phyloP scores from a whole-genome alignment of 2,113 vertebrate species.

The Calidris pygmaea region DNA sequence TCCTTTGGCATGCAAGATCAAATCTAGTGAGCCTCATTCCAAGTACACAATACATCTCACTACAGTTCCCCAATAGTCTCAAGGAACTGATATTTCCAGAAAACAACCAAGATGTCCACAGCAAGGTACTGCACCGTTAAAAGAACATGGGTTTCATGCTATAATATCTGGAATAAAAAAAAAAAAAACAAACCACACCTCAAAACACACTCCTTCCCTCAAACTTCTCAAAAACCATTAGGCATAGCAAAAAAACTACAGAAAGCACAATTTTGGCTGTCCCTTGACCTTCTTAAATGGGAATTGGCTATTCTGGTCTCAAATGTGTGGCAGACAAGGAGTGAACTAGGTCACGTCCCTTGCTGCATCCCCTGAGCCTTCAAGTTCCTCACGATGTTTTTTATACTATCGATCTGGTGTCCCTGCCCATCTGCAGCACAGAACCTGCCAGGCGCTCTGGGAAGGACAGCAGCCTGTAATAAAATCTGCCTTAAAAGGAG shows the following conservation, averaged over 20 bases:
- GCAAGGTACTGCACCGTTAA: background rate
- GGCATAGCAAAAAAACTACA: background rate
- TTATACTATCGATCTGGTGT: constrained; percentile 15
- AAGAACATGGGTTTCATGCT: background rate
- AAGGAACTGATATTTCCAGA: background rate
- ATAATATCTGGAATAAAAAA: background rate
- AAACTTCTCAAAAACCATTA: background rate
- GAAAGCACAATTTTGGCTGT: background rate
- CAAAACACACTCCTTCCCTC: background rate
- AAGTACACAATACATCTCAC: background rate
- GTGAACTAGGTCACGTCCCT: background rate
- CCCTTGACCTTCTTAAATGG: background rate
- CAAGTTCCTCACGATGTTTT: background rate
- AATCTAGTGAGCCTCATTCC: background rate
- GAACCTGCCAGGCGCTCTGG: background rate
- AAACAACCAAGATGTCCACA: background rate
- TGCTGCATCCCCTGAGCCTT: background rate
- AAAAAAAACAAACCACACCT: background rate
- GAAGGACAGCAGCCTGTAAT: constrained; percentile 6
- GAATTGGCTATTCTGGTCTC: background rate
- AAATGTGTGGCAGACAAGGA: background rate
- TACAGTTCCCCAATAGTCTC: background rate
- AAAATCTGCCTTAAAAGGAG: constrained; percentile 42
- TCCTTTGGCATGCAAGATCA: background rate
- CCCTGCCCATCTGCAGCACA: background rate